Conservation (phyloP, 2,888 invertebrate genomes). For the Auanema freiburgensis region DNA sequence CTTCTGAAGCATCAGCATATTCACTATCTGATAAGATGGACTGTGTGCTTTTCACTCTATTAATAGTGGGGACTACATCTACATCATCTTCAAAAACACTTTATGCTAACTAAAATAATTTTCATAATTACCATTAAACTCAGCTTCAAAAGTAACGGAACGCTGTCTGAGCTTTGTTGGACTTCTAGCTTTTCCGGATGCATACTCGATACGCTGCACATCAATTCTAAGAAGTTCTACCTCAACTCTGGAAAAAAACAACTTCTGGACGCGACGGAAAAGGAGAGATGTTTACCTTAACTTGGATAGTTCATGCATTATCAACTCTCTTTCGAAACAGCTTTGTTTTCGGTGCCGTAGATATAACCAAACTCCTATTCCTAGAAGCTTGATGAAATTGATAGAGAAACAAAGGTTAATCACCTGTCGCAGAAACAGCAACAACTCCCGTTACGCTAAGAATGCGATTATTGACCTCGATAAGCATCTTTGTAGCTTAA, state of each 20-base stretch:
- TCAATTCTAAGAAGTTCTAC: constrained; percentile 5
- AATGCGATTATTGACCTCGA: background rate
- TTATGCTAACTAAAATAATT: background rate
- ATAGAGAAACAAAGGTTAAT: background rate
- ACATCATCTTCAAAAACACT: too few species aligned
- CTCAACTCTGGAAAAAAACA: background rate
- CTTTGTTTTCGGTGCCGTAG: background rate
- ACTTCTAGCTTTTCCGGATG: background rate
- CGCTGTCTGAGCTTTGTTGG: background rate
- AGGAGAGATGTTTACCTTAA: background rate
- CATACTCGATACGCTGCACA: background rate
- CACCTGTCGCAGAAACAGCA: background rate
- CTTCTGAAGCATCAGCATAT: constrained; percentile 35
- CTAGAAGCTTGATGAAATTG: background rate
- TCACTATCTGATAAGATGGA: constrained; percentile 34
- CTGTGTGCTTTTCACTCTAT: constrained; percentile 8
- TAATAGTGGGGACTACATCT: too few species aligned
- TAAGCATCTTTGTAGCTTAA: too few species aligned
- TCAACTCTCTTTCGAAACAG: background rate
- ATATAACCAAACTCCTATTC: background rate
- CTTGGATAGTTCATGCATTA: background rate
- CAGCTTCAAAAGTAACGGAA: constrained; percentile 1
- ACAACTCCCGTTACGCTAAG: constrained; percentile 1
- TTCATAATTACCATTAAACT: background rate
- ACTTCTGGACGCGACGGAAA: background rate